Evolutionary conservation across 2,888 invertebrate genomes (phyloP), one percentile per base, ranked within the genome.

Genomic region (Cephus runcator): DNA sequence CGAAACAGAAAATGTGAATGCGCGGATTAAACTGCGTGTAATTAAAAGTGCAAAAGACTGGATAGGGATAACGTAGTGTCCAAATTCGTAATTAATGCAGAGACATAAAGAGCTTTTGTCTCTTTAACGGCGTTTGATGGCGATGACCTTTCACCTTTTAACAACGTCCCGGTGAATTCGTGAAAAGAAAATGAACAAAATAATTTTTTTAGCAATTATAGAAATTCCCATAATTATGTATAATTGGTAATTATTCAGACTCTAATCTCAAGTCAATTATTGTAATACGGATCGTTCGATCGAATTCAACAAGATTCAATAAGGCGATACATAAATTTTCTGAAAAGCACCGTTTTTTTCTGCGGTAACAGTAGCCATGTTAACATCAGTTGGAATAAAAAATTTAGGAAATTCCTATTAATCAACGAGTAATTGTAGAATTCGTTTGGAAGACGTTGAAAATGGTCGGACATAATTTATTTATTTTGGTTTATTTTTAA

Each of bases 41-140:
- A 90, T 89, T 89, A 89, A 90, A 89, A 88, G 82, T 83, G 86
- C 85, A 83, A 87, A 88, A 87, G 86, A 86, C 85, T 81, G 88
- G 88, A 87, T 85, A 82, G 84, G 86, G 84, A 88, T 73, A 88
- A 88, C 88, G 88, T 85, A 88, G 86, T 83, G 85, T 85, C 85
- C n/a, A 12, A 35, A 40, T 73, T 3, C 34, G 71, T 34, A 71
- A 71, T 71, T 31, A 71, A 71, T 30, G 71, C 30, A 15, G 34
- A 34, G 31, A 71, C 30, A 23, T 56, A 71, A 71, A 71, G 30
- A 33, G 71, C 71, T 71, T 71, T 71, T 23, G 76, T 84, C 85
- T 83, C 85, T 84, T 81, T 56, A 77, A 79, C 77, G 83, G 80
- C 86, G 85, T 81, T 82, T 83, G 83, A 78, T 78, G 73, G 82